Evolutionary conservation across 2,888 invertebrate genomes (phyloP).

Genomic region (Rhagonycha lutea): DNA sequence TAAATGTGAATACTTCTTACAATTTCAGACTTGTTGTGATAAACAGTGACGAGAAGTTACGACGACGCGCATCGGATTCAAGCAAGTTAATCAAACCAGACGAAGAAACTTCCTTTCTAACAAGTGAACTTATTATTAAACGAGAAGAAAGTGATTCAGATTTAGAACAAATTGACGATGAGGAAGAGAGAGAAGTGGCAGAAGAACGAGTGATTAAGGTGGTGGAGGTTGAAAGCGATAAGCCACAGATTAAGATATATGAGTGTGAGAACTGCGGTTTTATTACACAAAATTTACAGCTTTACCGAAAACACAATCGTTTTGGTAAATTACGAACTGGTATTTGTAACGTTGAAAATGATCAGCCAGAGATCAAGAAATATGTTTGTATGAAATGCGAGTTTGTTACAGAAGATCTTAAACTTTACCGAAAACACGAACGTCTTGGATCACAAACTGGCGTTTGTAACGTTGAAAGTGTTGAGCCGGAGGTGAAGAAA

Average conservation of each 20-base stretch:
- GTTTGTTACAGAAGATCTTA: not conserved
- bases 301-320: not conserved
- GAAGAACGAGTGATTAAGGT: not conserved
- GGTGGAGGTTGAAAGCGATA: not conserved
- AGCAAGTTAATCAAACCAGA: not conserved
- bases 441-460: not conserved
- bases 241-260: not conserved
- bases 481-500: too few species aligned
- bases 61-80: not conserved
- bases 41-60: not conserved
- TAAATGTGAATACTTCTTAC: not conserved
- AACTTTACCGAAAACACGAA: not conserved
- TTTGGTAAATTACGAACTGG: not conserved
- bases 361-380: not conserved
- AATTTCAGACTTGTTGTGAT: not conserved
- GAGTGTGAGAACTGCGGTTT: not conserved
- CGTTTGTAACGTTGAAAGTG: too few species aligned
- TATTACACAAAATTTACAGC: not conserved
- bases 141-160: not conserved
- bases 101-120: not conserved
- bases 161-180: not conserved
- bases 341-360: too few species aligned
- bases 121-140: not conserved
- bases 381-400: not conserved
- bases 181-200: not conserved